These are phyloP conservation scores for Sorex araneus DNA, from an alignment of 2,113 vertebrate species.

Conservation along the genomic window DNA sequence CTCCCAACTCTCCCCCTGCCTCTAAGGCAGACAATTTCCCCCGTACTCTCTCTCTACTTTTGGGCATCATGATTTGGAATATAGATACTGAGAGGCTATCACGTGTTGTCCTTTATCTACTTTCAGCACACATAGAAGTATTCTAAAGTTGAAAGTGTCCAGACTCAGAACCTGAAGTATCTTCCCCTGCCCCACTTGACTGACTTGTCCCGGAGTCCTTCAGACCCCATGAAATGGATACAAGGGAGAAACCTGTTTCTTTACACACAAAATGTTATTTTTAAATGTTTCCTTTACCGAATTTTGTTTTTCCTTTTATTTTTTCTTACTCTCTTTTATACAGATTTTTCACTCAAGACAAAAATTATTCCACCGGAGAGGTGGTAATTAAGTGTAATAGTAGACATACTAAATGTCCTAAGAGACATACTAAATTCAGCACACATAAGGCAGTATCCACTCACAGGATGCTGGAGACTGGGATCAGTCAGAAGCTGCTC, in stretches of 20 bases:
- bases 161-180: background rate
- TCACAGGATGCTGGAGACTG: slow-evolving; percentile 1
- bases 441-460: slow-evolving; percentile 5
- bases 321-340: background rate
- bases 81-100: no score
- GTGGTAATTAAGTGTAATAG: slow-evolving; percentile 76
- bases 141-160: background rate
- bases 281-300: background rate
- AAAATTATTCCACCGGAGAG: slow-evolving; percentile 75
- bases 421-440: slow-evolving; percentile 67
- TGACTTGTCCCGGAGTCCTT: background rate
- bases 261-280: background rate
- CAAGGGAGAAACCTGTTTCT: background rate
- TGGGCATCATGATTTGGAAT: no score
- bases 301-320: slow-evolving; percentile 25
- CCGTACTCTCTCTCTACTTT: no score
- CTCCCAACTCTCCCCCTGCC: no score
- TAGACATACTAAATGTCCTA: slow-evolving; percentile 75
- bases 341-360: slow-evolving; percentile 57
- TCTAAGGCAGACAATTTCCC: no score
- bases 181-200: fast-evolving
- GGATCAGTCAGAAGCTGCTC: background rate
- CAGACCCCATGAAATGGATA: background rate
- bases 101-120: no score
- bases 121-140: no score